phyloP scores from a whole-genome alignment of 2,888 invertebrate genomes.

The Drosophila antonietae region DNA sequence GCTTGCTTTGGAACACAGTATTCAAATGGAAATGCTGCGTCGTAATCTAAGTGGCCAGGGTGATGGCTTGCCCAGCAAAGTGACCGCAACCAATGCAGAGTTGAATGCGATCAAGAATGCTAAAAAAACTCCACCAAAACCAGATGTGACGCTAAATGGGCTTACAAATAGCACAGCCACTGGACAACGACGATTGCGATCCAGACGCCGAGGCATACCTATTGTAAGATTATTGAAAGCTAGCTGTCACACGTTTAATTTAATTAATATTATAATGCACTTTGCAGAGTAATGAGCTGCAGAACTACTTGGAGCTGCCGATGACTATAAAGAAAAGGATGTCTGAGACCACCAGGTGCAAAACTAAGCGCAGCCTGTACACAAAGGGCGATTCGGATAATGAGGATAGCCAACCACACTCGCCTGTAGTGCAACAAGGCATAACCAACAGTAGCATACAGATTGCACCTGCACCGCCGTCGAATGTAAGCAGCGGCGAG shows the following conservation, averaged over 20 bases:
- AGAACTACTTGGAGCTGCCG: slow-evolving; percentile 29
- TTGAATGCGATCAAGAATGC: too few species aligned
- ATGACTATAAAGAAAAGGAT: slow-evolving; percentile 12
- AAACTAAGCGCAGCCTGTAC: slow-evolving; percentile 51
- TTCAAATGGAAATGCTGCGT: slow-evolving; percentile 61
- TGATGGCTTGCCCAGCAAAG: slow-evolving; percentile 3
- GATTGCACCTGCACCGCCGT: slow-evolving; percentile 36
- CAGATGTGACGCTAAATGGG: background rate
- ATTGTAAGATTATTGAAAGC: slow-evolving; percentile 15
- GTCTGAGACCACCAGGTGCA: background rate
- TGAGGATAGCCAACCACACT: slow-evolving; percentile 13
- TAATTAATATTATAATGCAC: background rate
- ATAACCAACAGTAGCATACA: background rate
- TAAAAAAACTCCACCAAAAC: background rate
- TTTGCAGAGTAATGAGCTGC: slow-evolving; percentile 34
- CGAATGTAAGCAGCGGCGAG: background rate
- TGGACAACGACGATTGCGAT: background rate
- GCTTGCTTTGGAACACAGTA: slow-evolving; percentile 52
- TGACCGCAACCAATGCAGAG: background rate
- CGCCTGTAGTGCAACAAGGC: background rate
- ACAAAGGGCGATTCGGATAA: slow-evolving; percentile 52
- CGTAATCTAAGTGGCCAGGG: slow-evolving; percentile 40
- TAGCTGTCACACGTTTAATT: background rate
- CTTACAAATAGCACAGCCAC: background rate
- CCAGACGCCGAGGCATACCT: background rate